phyloP scores from a whole-genome alignment of 2,888 invertebrate species.

The Tetramorium bicarinatum region DNA sequence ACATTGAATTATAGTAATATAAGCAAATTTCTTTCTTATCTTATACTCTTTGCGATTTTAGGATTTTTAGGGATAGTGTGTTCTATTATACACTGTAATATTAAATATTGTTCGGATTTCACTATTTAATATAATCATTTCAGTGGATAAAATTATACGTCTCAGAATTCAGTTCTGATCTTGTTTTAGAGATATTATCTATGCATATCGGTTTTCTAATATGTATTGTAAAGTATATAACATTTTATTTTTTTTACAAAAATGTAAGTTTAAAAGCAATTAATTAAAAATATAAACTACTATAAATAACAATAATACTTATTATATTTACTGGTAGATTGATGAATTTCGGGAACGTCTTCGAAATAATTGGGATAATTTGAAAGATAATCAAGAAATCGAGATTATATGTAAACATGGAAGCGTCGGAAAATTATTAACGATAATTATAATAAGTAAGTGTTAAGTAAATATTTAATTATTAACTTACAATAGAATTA shows the following conservation, averaged over 20 bases:
- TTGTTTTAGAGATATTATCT: slow-evolving; percentile 6
- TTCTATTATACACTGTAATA: no score
- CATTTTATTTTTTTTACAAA: neutral
- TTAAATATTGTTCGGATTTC: no score
- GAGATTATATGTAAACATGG: slow-evolving; percentile 33
- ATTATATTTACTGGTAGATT: slow-evolving; percentile 1
- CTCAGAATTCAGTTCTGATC: slow-evolving; percentile 2
- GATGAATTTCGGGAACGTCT: neutral
- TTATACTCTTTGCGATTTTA: no score
- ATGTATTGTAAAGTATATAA: neutral
- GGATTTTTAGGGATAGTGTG: no score
- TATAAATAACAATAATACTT: neutral
- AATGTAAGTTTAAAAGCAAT: slow-evolving; percentile 24
- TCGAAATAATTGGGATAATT: slow-evolving; percentile 27
- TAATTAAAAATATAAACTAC: neutral
- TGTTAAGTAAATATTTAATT: neutral
- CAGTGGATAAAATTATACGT: slow-evolving; percentile 1
- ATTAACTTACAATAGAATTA: neutral
- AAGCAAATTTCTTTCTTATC: no score
- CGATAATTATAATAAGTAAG: neutral
- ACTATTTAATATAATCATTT: neutral
- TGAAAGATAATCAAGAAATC: slow-evolving; percentile 25
- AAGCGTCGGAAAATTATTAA: neutral
- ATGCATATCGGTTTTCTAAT: neutral
- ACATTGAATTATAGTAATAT: no score